These are phyloP conservation scores for Exaiptasia diaphana DNA, from an alignment of 64 coral and sea anemone species.

Conservation along the genomic window DNA sequence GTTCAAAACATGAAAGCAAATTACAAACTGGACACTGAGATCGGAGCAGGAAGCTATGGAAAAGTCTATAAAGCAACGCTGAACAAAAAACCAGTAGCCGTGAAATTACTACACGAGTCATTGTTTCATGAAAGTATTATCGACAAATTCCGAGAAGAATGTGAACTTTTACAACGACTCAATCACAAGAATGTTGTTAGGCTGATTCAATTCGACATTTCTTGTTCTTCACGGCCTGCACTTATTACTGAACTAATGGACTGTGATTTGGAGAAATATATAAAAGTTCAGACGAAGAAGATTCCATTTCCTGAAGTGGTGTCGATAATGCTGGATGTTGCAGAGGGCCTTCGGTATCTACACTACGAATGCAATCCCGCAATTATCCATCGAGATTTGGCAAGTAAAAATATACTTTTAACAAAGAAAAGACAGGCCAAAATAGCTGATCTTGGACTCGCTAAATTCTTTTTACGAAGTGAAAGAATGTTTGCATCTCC, in stretches of 20 bases:
- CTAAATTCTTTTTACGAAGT: constrained; percentile 15
- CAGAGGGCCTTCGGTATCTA: constrained; percentile 50
- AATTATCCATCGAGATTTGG: constrained; percentile 65
- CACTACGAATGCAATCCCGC: background rate
- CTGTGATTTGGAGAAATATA: constrained; percentile 27
- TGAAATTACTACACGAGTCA: background rate
- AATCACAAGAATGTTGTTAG: constrained; percentile 40
- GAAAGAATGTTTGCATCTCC: background rate
- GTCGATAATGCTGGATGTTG: constrained; percentile 47
- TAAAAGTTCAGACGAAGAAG: constrained; percentile 6
- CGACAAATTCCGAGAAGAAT: background rate
- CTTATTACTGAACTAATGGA: constrained; percentile 61
- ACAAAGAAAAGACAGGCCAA: constrained; percentile 37
- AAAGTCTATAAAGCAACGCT: constrained; percentile 46
- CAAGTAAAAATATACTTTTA: constrained; percentile 61
- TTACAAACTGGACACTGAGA: too few species aligned
- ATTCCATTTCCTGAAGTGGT: constrained; percentile 31
- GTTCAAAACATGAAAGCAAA: too few species aligned
- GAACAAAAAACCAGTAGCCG: constrained; percentile 22
- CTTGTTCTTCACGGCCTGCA: constrained; percentile 22
- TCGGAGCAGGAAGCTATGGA: constrained; percentile 20
- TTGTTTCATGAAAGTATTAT: background rate
- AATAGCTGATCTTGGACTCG: constrained; percentile 60
- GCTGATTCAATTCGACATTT: background rate
- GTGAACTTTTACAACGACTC: constrained; percentile 20